Evolutionary conservation across 1,140 invertebrate genomes (phyloP).

Genomic region (Linepithema humile): DNA sequence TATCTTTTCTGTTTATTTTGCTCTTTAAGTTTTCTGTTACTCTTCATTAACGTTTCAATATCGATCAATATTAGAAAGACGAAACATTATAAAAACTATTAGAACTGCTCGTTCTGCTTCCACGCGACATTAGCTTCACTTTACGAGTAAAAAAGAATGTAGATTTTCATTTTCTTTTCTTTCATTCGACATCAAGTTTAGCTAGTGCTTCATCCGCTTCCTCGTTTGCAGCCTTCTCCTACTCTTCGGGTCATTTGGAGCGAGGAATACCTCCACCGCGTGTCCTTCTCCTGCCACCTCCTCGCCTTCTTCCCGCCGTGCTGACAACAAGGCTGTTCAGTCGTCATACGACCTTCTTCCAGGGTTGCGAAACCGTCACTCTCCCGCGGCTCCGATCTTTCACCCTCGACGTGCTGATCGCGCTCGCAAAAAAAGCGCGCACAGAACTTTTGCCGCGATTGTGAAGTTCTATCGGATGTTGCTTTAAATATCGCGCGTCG

Average conservation of each 20-base stretch:
- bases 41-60: too few species aligned
- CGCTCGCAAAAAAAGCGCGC: not conserved
- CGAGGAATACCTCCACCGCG: constrained; percentile 62
- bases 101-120: not conserved
- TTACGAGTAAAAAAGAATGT: not conserved
- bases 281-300: constrained; percentile 33
- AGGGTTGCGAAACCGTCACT: constrained; percentile 37
- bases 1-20: not conserved
- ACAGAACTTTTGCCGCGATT: constrained; percentile 16
- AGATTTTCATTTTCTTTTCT: constrained; percentile 34
- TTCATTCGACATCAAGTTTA: not conserved
- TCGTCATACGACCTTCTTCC: constrained; percentile 63
- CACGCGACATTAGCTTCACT: not conserved
- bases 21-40: too few species aligned
- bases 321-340: constrained; percentile 60
- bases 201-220: too few species aligned
- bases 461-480: not conserved
- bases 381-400: constrained; percentile 1
- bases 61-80: not conserved
- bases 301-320: constrained; percentile 62
- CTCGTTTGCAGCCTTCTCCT: constrained; percentile 53
- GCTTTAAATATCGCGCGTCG: constrained; percentile 3
- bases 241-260: constrained; percentile 39
- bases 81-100: not conserved
- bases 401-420: not conserved